A percentile compares a stretch with the other conserved stretches of the same genome.
Conservation (phyloP, 1,140 invertebrate species). For the Asbolus verrucosus region DNA sequence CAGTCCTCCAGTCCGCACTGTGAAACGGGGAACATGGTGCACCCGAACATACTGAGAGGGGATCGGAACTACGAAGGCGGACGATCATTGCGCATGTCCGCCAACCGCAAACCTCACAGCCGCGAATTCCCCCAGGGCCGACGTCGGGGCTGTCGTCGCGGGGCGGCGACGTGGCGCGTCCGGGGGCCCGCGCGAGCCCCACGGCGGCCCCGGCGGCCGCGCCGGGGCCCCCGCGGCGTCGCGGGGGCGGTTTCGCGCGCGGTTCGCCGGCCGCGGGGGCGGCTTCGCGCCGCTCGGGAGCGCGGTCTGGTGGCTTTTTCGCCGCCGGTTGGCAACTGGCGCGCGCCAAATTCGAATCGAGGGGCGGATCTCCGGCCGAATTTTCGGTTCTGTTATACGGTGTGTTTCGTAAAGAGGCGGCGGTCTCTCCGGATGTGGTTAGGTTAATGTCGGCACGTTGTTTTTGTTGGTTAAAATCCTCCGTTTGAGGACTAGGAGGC, state of each 20-base stretch:
- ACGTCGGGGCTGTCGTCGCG: not conserved
- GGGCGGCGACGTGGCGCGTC: not conserved
- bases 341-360: not conserved
- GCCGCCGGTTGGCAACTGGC: not conserved
- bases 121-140: constrained; percentile 48
- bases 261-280: not conserved
- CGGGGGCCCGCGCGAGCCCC: not conserved
- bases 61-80: constrained; percentile 60
- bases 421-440: too few species aligned
- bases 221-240: not conserved
- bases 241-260: not conserved
- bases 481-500: too few species aligned
- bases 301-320: not conserved
- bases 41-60: constrained; percentile 65
- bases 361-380: not conserved
- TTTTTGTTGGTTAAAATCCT: too few species aligned
- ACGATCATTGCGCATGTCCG: constrained; percentile 56
- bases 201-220: not conserved
- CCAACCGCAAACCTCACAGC: constrained; percentile 47
- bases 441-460: too few species aligned
- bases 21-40: constrained; percentile 65
- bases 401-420: too few species aligned
- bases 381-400: too few species aligned
- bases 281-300: not conserved
- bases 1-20: constrained; percentile 65